These are phyloP conservation scores for Empidonax traillii DNA, from an alignment of 2,113 vertebrate genomes.

Conservation along the genomic window DNA sequence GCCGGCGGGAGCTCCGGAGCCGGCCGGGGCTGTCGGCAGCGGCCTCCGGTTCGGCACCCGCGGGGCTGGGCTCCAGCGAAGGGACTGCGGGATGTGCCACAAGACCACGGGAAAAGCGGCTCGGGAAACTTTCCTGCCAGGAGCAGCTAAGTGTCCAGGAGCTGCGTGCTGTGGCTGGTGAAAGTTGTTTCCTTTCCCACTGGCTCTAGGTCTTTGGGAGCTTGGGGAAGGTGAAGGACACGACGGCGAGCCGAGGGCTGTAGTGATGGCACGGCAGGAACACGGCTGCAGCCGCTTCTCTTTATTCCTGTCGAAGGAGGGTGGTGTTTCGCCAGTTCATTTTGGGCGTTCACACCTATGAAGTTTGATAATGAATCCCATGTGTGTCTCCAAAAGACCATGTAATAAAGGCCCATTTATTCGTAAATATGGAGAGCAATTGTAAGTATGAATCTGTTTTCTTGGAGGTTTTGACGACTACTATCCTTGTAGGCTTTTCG, in stretches of 20 bases:
- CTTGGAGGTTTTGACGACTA: conserved; percentile 39
- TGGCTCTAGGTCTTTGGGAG: not conserved
- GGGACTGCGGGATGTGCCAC: accelerated
- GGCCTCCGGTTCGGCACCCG: accelerated
- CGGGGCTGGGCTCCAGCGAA: accelerated
- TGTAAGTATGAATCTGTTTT: not conserved
- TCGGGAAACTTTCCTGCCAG: accelerated
- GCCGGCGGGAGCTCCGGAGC: not conserved
- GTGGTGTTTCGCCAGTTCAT: not conserved
- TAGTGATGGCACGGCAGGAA: not conserved
- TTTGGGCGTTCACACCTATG: not conserved
- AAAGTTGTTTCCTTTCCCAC: accelerated
- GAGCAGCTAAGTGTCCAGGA: not conserved
- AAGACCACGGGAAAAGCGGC: accelerated
- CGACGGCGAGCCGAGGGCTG: not conserved
- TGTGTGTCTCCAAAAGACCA: not conserved
- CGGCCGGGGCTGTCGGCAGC: not conserved
- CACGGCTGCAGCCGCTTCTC: not conserved
- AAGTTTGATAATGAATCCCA: not conserved
- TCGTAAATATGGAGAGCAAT: not conserved
- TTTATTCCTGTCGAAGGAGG: not conserved
- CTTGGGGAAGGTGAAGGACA: not conserved
- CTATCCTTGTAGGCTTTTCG: conserved; percentile 79
- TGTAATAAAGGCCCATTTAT: not conserved
- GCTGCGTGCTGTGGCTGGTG: accelerated